Percentiles rank a stretch among this genome's conserved stretches.
Conservation (phyloP, 2,797 vertebrate genomes). For the Arctocebus calabarensis region DNA sequence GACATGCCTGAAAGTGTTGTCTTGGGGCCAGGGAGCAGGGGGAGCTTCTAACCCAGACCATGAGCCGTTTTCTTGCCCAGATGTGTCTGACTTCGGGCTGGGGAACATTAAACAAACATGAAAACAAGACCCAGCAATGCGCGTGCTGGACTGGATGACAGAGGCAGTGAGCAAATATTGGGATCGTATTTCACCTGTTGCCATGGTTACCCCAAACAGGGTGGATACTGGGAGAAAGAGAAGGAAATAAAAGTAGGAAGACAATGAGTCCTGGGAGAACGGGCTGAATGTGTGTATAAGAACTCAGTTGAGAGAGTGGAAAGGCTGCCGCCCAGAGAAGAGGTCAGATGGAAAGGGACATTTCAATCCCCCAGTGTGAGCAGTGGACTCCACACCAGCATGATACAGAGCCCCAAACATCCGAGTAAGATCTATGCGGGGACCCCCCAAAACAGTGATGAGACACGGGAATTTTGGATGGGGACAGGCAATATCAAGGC, state of each 20-base stretch:
- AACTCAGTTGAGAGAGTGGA: conserved; percentile 66
- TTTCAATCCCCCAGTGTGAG: conserved; percentile 20
- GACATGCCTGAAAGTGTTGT: conserved; percentile 47
- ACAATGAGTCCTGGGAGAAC: conserved; percentile 89
- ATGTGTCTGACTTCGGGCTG: conserved; percentile 73
- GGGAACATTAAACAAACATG: conserved; percentile 75
- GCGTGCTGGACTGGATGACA: conserved; percentile 76
- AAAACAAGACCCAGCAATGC: conserved; percentile 81
- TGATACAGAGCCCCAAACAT: conserved; percentile 42
- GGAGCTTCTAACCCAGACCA: conserved; percentile 16
- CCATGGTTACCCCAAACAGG: conserved; percentile 87
- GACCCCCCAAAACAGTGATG: conserved; percentile 71
- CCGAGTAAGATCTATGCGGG: conserved; percentile 33
- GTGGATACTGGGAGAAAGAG: conserved; percentile 82
- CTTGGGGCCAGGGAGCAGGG: background rate
- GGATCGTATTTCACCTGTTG: conserved; percentile 85
- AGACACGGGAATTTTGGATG: conserved; percentile 73
- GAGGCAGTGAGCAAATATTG: conserved; percentile 81
- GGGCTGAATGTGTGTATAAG: background rate
- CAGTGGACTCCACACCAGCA: conserved; percentile 56
- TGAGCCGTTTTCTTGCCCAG: background rate
- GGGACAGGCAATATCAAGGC: conserved; percentile 43
- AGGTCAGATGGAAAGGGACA: background rate
- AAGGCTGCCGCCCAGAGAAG: conserved; percentile 63
- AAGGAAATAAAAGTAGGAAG: conserved; percentile 92